Evolutionary conservation across 2,888 invertebrate genomes (phyloP).

Genomic region (Brachyptera risi): DNA sequence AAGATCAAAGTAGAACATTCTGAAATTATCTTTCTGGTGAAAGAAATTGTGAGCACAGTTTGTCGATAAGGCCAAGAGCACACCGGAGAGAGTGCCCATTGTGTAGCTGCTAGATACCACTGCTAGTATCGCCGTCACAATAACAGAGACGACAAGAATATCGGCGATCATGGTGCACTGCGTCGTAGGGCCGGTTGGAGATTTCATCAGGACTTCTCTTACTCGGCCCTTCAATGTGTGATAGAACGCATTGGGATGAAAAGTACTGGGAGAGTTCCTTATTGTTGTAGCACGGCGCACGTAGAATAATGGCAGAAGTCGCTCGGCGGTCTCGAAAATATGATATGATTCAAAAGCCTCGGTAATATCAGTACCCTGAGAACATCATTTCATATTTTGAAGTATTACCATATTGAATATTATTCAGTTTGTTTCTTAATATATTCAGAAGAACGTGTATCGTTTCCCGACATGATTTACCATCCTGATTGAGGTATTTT

Average conservation of each 20-base stretch:
- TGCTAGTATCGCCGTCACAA: conserved; percentile 40
- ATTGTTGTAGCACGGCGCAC: conserved; percentile 58
- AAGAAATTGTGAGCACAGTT: conserved; percentile 72
- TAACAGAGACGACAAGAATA: conserved; percentile 43
- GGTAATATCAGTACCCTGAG: conserved; percentile 70
- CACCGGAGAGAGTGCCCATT: conserved; percentile 51
- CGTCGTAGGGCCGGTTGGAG: conserved; percentile 11
- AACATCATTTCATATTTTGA: neutral
- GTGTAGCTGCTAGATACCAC: conserved; percentile 32
- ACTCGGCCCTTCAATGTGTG: conserved; percentile 49
- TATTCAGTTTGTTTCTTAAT: no score
- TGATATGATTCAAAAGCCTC: conserved; percentile 54
- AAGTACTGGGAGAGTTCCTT: conserved; percentile 68
- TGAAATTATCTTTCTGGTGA: conserved; percentile 69
- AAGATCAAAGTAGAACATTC: conserved; percentile 74
- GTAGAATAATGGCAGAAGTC: conserved; percentile 45
- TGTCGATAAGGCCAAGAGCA: conserved; percentile 55
- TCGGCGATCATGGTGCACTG: conserved; percentile 37
- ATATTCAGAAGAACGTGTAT: neutral
- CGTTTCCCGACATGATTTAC: neutral
- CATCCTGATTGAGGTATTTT: no score
- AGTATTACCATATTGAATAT: no score
- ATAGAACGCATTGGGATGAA: conserved; percentile 71
- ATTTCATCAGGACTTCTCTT: conserved; percentile 5
- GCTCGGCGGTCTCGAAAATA: conserved; percentile 53